Conservation (phyloP, 35 echinoderm and acorn worm species). For the Lytechinus pictus region DNA sequence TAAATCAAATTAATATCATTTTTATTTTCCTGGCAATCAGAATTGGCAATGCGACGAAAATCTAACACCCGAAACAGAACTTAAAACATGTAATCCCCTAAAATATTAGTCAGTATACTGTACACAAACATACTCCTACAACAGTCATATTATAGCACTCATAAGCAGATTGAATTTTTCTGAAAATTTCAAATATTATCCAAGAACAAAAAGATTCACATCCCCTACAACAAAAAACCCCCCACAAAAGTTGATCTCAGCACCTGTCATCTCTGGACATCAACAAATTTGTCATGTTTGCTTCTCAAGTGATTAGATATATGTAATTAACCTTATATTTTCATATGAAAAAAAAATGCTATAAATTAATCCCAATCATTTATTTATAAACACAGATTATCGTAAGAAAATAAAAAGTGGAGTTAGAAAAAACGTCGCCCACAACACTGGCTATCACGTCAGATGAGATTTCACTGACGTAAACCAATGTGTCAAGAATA, state of each 20-base stretch:
- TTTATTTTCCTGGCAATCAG: neutral
- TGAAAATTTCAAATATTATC: too few species aligned
- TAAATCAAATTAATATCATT: neutral
- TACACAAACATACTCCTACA: too few species aligned
- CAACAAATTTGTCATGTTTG: neutral
- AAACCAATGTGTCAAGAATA: neutral
- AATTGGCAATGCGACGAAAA: too few species aligned
- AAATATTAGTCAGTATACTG: too few species aligned
- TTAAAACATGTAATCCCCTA: too few species aligned
- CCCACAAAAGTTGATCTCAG: neutral
- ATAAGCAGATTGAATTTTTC: too few species aligned
- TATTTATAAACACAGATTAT: neutral
- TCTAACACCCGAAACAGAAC: too few species aligned
- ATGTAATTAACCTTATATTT: neutral
- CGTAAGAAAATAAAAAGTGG: neutral
- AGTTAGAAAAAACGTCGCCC: neutral
- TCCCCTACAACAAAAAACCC: too few species aligned
- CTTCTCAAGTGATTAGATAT: neutral
- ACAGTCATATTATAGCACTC: too few species aligned
- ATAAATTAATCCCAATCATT: neutral
- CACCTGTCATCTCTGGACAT: neutral
- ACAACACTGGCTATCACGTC: neutral
- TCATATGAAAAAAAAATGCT: neutral
- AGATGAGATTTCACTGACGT: neutral
- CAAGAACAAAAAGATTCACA: too few species aligned